phyloP scores from a whole-genome alignment of 2,113 vertebrate genomes.

The Pteronura brasiliensis region DNA sequence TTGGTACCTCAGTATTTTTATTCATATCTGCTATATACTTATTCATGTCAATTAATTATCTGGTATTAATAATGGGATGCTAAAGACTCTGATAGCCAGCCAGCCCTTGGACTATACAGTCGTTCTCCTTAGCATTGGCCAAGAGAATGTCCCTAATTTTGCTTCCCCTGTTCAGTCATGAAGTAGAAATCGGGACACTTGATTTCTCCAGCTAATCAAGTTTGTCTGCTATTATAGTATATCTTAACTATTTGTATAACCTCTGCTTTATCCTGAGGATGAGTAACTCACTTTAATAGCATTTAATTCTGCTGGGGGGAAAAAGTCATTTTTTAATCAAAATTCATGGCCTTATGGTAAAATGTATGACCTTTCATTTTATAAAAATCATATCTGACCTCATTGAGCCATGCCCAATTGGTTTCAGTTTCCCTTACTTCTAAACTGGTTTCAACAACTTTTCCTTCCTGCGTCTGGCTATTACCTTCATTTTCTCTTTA shows the following conservation, averaged over 20 bases:
- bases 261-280: not conserved
- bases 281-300: not conserved
- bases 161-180: not conserved
- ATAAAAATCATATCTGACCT: not conserved
- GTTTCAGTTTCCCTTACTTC: not conserved
- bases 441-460: not conserved
- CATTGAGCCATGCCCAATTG: not conserved
- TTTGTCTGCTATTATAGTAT: not conserved
- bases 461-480: not conserved
- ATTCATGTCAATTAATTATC: not conserved
- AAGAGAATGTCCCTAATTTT: not conserved
- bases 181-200: not conserved
- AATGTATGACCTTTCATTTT: not conserved
- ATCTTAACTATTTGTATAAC: not conserved
- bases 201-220: not conserved
- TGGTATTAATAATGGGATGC: not conserved
- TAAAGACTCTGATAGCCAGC: not conserved
- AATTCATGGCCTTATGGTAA: not conserved
- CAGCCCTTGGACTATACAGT: not conserved
- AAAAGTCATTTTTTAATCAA: not conserved
- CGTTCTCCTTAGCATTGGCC: rapidly evolving
- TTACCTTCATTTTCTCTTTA: not conserved
- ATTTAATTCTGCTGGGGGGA: not conserved
- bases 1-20: not conserved
- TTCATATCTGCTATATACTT: not conserved